Evolutionary conservation across 2,113 vertebrate species (phyloP), one percentile per base, ranked within the genome.

Genomic region (Dascyllus trimaculatus): DNA sequence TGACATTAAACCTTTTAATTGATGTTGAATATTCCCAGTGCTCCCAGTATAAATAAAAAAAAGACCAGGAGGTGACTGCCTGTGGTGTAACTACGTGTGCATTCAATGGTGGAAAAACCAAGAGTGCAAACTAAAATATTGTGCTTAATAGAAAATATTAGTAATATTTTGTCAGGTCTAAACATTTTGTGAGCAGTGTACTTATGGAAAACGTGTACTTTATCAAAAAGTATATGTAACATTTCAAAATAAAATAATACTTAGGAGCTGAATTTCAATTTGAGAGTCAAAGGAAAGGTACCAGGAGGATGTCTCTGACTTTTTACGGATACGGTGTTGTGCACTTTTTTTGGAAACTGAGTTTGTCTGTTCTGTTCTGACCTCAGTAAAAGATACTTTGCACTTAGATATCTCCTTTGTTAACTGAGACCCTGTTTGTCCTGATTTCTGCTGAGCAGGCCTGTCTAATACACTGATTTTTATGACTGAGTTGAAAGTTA

Each of bases 121-220:
- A 68, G 29, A 81, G 40, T 59, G 26, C 4, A 65, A 71, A 70
- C 40, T 68, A 17, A 49, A 58, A 57, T 13, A 32, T 10, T 63
- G 15, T 56, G 63, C 43, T 66, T 35, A 48, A 32, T 63, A 11
- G 26, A 17, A 59, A 81, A 45, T 70, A 25, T 69, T 35, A 46
- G 26, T 48, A n/a, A 58, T 61, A 65, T 49, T 75, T 40, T 29
- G 29, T 29, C 29, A 29, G 29, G 29, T 29, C 29, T 29, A 4
- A n/a, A 8, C 26, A 58, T 65, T 83, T 49, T 87, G 64, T 70
- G 45, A 70, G 49, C 29, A 38, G 11, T 66, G 18, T 46, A 62
- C n/a, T 49, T 29, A 10, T 26, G 19, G 24, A 58, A 60, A 79
- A 63, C 53, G 2, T 69, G n/a, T 38, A 32, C 17, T 60, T 67